phyloP scores from a whole-genome alignment of 92 coral and sea anemone species.

The Palythoa heliodiscus region DNA sequence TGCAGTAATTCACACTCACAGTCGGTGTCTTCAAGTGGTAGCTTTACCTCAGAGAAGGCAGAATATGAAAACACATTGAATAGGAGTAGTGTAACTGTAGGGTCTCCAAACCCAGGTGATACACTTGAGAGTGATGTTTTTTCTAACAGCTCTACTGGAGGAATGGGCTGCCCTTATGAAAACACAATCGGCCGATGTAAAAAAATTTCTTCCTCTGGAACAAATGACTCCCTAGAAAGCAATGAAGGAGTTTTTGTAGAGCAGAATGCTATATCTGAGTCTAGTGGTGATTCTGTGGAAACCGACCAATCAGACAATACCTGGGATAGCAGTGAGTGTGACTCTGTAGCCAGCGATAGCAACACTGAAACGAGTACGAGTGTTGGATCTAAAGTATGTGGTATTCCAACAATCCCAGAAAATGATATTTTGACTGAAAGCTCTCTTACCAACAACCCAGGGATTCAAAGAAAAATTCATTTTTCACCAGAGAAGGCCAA shows the following conservation, averaged over 20 bases:
- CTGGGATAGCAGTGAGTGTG: conserved; percentile 62
- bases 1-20: conserved; percentile 27
- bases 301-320: conserved; percentile 49
- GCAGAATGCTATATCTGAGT: conserved; percentile 39
- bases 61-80: conserved; percentile 57
- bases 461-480: conserved; percentile 29
- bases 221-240: conserved; percentile 19
- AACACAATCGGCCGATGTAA: neutral
- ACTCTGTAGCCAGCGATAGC: conserved; percentile 23
- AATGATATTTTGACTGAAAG: conserved; percentile 24
- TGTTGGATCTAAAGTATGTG: neutral
- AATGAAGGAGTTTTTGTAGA: conserved; percentile 33
- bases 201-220: conserved; percentile 12
- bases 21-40: conserved; percentile 16
- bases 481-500: conserved; percentile 34
- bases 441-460: conserved; percentile 1
- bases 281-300: conserved; percentile 64
- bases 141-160: conserved; percentile 10
- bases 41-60: conserved; percentile 19
- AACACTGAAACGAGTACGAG: conserved; percentile 2
- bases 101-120: conserved; percentile 17
- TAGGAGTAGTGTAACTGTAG: neutral
- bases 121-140: conserved; percentile 44
- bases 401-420: conserved; percentile 38
- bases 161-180: conserved; percentile 1